Evolutionary conservation across 2,888 invertebrate species (phyloP), one percentile per base, ranked within the genome.

Genomic region (Diplolepis rosae): DNA sequence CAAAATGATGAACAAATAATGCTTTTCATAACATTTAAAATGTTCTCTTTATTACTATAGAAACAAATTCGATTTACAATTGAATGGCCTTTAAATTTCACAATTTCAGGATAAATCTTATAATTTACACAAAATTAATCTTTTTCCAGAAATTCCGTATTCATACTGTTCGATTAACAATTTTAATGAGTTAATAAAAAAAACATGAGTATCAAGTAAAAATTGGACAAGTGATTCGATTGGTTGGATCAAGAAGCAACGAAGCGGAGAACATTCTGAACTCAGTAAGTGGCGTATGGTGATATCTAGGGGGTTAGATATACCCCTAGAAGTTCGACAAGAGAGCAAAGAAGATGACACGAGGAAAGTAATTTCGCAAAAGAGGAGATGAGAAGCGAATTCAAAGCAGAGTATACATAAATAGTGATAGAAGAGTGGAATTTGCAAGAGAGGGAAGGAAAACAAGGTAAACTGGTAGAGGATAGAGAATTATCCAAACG

Each of bases 251-350:
- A 61, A 24, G 7, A 61, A 39, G 79, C 80, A 83, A 77, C 80
- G 69, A 68, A 82, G 80, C 79, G 80, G 83, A 85, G 86, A 86
- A 85, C 85, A 83, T 83, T 82, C 84, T 84, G 84, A 84, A 79
- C 79, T 77, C 73, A 77, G 82, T 85, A 84, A 86, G 85, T 84
- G 84, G 84, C 83, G 85, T 85, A 86, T 85, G 85, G 82, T 84
- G 85, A 86, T 27, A 52, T 52, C n/a, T 7, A 75, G 82, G 79
- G 83, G 83, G 80, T 80, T 79, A 82, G 80, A 81, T 81, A n/a
- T n/a, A 74, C 77, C 78, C 81, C 61, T 39, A n/a, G 24, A 24
- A 50, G 39, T 71, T 72, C 72, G 69, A 65, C 56, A 67, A 68
- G 79, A 66, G 74, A 75, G 71, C 74, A 69, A 68, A 66, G 75